Percentiles rank a stretch among this genome's conserved stretches.
These are phyloP conservation scores for Thecocarcelia acutangulata DNA, from an alignment of 2,888 invertebrate species.

Conservation along the genomic window DNA sequence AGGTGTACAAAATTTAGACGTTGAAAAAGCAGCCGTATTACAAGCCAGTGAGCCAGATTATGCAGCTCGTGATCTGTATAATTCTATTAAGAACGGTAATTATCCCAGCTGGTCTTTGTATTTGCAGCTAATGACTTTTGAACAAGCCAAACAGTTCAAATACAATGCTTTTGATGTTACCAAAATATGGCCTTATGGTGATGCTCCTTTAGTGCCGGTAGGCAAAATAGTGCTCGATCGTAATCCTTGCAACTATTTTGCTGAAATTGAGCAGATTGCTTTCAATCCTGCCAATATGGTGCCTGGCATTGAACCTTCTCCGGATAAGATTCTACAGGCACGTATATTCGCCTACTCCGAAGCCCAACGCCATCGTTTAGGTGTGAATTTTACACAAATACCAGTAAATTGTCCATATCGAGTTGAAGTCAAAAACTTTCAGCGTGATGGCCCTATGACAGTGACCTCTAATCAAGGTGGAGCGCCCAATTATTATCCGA, in stretches of 20 bases:
- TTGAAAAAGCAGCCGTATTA: conserved; percentile 80
- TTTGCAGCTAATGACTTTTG: conserved; percentile 94
- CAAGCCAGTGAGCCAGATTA: conserved; percentile 93
- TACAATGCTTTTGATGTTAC: conserved; percentile 97
- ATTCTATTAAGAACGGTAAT: conserved; percentile 89
- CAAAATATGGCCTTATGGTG: conserved; percentile 94
- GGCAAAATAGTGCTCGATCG: conserved; percentile 92
- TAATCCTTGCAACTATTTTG: conserved; percentile 96
- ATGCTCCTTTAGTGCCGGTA: conserved; percentile 93
- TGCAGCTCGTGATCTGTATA: conserved; percentile 92
- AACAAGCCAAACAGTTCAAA: conserved; percentile 89
- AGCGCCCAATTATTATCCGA: conserved; percentile 97
- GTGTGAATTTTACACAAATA: conserved; percentile 94
- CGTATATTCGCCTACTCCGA: conserved; percentile 94
- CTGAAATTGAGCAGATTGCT: conserved; percentile 95
- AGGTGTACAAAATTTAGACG: conserved; percentile 89
- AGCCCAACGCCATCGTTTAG: conserved; percentile 95
- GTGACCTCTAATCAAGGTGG: conserved; percentile 90
- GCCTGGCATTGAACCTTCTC: conserved; percentile 96
- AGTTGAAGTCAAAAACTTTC: conserved; percentile 87
- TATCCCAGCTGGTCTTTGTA: conserved; percentile 90
- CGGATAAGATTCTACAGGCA: conserved; percentile 95
- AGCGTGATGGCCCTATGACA: conserved; percentile 93
- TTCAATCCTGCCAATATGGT: conserved; percentile 95
- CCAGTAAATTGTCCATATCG: conserved; percentile 97